Evolutionary conservation across 30 jellyfish, hydroid and myxozoan genomes (phyloP), one percentile per base, ranked within the genome.

Genomic region (Nemopilema nomurai): DNA sequence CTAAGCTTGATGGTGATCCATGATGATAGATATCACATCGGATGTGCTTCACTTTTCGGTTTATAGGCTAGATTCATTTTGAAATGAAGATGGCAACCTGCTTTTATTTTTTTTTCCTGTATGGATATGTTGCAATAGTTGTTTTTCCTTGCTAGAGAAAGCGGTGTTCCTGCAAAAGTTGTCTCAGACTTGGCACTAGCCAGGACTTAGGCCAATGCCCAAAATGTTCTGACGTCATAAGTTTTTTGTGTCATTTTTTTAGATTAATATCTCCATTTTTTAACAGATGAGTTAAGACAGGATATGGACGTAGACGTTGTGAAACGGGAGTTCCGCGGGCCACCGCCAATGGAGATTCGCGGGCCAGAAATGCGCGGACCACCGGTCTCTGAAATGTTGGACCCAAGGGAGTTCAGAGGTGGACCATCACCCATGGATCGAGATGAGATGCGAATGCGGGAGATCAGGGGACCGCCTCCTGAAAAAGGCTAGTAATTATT

Each of bases 361-460:
- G 89, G 83, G 31, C 83, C 64, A 18, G 98, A 86, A 22, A 53
- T 86, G 91, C 49, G 83, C n/a, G 84, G 97, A 51, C 89, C 90
- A 24, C 91, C 91, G 6, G 89, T 70, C 64, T 53, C 77, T 33
- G 92, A 89, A n/a, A 79, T 87, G 95, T 76, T 79, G 85, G 96
- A 80, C 26, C 80, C 77, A 28, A 87, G 96, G 49, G 96, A 87
- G 23, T 87, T 79, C 78, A 69, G 96, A 25, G 97, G 98, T 7
- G 90, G 96, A n/a, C 96, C 96, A 16, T 87, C 93, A 51, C 94
- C 97, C 21, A 88, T 89, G 96, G 98, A 89, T 28, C 74, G 96
- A 81, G 96, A 81, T 19, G 92, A 89, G 33, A 78, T 86, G 85
- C 67, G 95, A 24, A 69, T 86, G 80, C 67, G 89, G 63, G 89